These are phyloP conservation scores for Channa striata DNA, from an alignment of 2,797 vertebrate species.

Conservation along the genomic window DNA sequence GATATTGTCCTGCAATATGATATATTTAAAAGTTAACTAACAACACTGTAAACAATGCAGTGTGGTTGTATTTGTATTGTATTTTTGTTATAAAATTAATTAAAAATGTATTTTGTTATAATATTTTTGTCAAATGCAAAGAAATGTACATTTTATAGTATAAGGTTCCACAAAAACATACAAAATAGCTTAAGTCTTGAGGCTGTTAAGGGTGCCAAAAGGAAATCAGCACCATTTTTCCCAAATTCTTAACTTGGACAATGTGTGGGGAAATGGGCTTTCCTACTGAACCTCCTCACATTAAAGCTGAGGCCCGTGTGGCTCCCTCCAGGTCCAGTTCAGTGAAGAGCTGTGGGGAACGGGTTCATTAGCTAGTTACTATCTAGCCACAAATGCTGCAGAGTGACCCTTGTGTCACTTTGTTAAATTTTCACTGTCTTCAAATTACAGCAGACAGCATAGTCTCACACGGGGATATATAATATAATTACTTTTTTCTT, in stretches of 20 bases:
- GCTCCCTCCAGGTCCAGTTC: neutral
- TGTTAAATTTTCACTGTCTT: neutral
- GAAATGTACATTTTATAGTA: neutral
- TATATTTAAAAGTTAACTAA: neutral
- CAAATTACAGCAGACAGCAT: constrained; percentile 2
- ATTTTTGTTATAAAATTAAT: too few species aligned
- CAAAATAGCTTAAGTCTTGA: too few species aligned
- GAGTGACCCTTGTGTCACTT: constrained; percentile 29
- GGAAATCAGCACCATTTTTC: too few species aligned
- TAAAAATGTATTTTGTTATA: too few species aligned
- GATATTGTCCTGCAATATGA: too few species aligned
- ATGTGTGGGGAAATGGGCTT: neutral
- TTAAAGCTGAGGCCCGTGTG: neutral
- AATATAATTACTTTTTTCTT: neutral
- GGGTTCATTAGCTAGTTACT: constrained; percentile 22
- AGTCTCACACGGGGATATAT: neutral
- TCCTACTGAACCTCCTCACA: neutral
- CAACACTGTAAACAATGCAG: too few species aligned
- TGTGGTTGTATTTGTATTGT: too few species aligned
- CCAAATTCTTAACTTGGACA: neutral
- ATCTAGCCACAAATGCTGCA: neutral
- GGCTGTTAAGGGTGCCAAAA: neutral
- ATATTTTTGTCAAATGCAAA: too few species aligned
- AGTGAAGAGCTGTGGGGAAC: constrained; percentile 3
- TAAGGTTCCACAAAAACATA: too few species aligned